Conservation (phyloP, 2,797 vertebrate genomes). For the Pitangus sulphuratus region DNA sequence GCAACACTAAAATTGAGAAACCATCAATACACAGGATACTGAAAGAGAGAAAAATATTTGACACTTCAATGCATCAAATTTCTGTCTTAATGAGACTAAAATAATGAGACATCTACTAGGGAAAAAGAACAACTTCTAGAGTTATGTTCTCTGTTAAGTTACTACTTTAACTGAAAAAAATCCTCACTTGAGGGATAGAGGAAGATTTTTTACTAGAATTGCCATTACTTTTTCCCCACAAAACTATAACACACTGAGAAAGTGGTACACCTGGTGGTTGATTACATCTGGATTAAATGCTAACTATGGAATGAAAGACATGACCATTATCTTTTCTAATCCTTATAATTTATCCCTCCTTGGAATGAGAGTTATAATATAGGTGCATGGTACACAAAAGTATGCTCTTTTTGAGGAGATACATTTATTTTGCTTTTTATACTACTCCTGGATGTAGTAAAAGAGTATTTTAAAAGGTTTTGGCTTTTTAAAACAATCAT, state of each 20-base stretch:
- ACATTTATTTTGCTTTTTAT: neutral
- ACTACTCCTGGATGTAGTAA: neutral
- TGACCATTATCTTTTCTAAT: neutral
- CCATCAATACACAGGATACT: neutral
- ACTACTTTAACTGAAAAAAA: neutral
- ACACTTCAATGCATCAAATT: neutral
- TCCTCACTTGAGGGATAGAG: too few relatives aligned
- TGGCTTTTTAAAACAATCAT: neutral
- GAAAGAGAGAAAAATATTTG: neutral
- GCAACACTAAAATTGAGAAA: neutral
- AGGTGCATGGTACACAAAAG: neutral
- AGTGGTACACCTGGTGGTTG: neutral
- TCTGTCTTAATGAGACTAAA: neutral
- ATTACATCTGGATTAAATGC: neutral
- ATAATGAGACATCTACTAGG: neutral
- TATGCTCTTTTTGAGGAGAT: neutral
- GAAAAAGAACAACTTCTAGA: neutral
- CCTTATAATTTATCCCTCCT: neutral
- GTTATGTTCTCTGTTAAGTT: neutral
- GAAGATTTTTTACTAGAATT: neutral
- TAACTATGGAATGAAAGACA: neutral
- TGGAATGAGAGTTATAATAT: neutral
- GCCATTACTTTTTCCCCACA: neutral
- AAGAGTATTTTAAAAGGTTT: neutral
- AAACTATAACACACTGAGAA: neutral